Evolutionary conservation across 1,140 invertebrate species (phyloP), one percentile per base, ranked within the genome.

Genomic region (Drosophila saltans): DNA sequence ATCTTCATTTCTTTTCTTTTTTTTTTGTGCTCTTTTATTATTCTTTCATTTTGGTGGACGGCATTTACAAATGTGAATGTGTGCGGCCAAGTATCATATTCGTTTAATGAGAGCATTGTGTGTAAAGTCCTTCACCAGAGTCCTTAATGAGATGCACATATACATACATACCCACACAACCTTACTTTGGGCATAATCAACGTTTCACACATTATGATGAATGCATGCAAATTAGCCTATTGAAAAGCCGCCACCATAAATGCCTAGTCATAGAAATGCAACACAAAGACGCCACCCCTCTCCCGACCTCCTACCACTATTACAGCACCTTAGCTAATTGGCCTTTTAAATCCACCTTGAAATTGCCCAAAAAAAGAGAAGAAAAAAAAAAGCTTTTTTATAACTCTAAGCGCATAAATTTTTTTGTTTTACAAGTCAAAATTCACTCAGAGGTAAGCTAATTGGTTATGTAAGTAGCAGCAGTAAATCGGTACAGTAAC

Each of bases 401-500:
- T 52, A 26, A 26, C 45, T 52, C 33, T 36, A 36, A 36, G 26
- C 3, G n/a, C 41, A 43, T 43, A 43, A 16, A 43, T 43, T 43
- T 43, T 43, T 43, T 2, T 16, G 10, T 16, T 43, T 43, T 3
- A 4, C 41, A 43, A 21, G 8, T 5, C 0, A 16, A 40, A 40
- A 40, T 21, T 26, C 45, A 26, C 8, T 52, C 21, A 36, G 57
- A 59, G 57, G 57, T 59, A 59, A 59, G 45, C 56, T 77, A 77
- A 78, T 72, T 74, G 48, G 45, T 88, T 83, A 77, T 72, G 75
- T 73, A 80, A 85, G 69, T 40, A 65, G 43, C 24, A 48, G 8
- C 45, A 52, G 45, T 24, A 21, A 52, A 52, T 52, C 16, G 16
- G 16, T 16, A 0, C 16, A 65, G 43, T 48, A 21, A 28, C 48